Percentiles rank a stretch among this genome's conserved stretches.
Conservation (phyloP, 35 echinoderm and acorn worm genomes). For the Ophioderma brevispina region DNA sequence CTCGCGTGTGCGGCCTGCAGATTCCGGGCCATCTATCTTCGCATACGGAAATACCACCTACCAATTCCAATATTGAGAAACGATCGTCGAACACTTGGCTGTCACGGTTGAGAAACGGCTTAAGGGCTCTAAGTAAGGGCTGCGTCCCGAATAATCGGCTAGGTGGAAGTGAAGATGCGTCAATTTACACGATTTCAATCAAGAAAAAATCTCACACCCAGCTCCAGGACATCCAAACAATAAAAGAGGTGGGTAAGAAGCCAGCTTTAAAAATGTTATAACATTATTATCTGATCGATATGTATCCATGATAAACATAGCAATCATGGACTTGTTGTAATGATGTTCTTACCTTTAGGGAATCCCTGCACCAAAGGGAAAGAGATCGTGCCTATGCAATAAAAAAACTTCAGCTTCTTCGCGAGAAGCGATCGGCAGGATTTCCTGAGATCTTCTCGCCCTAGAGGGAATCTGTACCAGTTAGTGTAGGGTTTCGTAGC, state of each 20-base stretch:
- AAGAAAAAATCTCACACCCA: background rate
- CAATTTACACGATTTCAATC: background rate
- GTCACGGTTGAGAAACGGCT: background rate
- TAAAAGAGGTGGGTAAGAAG: background rate
- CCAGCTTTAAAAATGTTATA: background rate
- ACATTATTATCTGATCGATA: background rate
- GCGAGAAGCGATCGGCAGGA: background rate
- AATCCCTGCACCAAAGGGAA: background rate
- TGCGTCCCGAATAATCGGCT: background rate
- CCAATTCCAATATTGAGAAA: slow-evolving; percentile 2
- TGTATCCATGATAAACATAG: slow-evolving; percentile 60
- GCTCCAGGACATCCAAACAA: background rate
- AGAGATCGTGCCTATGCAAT: background rate
- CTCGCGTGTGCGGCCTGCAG: background rate
- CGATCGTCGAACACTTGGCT: slow-evolving; percentile 1
- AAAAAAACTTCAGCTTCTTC: background rate
- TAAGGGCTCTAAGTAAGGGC: background rate
- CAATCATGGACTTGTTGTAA: slow-evolving; percentile 6
- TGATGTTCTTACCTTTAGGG: background rate
- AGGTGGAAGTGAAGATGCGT: slow-evolving; percentile 29
- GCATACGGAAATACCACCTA: background rate
- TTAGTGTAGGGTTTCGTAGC: slow-evolving; percentile 34
- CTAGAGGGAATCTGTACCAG: background rate
- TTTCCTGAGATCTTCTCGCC: background rate
- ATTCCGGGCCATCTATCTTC: background rate